Conservation (phyloP, 1,140 invertebrate genomes). For the Conus betulinus region DNA sequence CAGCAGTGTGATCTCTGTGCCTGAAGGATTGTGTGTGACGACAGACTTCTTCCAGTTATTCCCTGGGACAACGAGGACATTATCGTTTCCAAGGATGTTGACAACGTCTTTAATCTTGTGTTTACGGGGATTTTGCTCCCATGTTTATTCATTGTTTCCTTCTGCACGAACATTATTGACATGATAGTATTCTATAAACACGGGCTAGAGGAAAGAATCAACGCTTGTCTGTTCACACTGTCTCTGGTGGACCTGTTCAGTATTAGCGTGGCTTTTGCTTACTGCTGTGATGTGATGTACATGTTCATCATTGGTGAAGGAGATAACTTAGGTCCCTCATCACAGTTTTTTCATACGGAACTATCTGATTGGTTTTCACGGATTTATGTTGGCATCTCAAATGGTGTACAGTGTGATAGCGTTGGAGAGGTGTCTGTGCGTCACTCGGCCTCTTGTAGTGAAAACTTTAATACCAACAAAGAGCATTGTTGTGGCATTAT, state of each 20-base stretch:
- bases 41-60: neutral
- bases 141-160: neutral
- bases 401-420: neutral
- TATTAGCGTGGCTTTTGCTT: neutral
- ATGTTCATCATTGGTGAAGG: neutral
- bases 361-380: neutral
- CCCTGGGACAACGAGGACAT: neutral
- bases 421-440: neutral
- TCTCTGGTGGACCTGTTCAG: conserved; percentile 25
- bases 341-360: neutral
- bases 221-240: conserved; percentile 10
- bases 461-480: neutral
- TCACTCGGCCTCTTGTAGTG: neutral
- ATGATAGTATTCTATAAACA: conserved; percentile 13
- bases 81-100: neutral
- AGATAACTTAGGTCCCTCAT: neutral
- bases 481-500: neutral
- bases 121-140: neutral
- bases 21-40: conserved; percentile 16
- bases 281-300: neutral
- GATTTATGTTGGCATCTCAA: neutral
- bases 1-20: neutral
- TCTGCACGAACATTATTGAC: conserved; percentile 14
- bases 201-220: conserved; percentile 23
- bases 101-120: neutral